Percentiles rank a stretch among this genome's conserved stretches.
These are phyloP conservation scores for Drosophila ustulata DNA, from an alignment of 2,888 invertebrate species.

Conservation along the genomic window DNA sequence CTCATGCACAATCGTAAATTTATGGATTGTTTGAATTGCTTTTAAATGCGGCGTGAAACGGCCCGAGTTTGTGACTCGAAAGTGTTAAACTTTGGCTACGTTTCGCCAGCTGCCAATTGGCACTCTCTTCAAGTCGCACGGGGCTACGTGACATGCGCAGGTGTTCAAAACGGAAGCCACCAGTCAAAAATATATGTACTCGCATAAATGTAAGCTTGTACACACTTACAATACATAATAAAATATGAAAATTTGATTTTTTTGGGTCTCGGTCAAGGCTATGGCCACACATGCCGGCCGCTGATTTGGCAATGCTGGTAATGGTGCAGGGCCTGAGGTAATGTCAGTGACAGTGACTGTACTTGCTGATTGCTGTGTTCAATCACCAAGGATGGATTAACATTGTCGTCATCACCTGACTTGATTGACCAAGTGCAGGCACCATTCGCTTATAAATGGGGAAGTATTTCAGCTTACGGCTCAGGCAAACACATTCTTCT, in stretches of 20 bases:
- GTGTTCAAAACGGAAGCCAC: constrained; percentile 50
- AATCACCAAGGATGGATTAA: constrained; percentile 4
- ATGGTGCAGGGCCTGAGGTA: constrained; percentile 1
- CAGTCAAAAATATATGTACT: constrained; percentile 5
- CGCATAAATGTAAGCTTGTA: neutral
- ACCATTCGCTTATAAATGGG: neutral
- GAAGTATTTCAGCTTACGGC: too few species aligned
- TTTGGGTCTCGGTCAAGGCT: constrained; percentile 76
- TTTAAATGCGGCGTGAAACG: constrained; percentile 76
- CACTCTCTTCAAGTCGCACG: constrained; percentile 21
- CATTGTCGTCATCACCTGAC: neutral
- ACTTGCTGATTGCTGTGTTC: constrained; percentile 2
- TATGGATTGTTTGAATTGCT: constrained; percentile 73
- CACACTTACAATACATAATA: neutral
- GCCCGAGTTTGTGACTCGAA: constrained; percentile 67
- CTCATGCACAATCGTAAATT: constrained; percentile 77
- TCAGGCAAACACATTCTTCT: too few species aligned
- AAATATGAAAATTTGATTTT: constrained; percentile 14
- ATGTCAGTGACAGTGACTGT: constrained; percentile 12
- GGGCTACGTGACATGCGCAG: constrained; percentile 67
- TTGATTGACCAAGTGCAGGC: neutral
- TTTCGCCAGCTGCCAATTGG: constrained; percentile 60
- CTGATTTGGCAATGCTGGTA: constrained; percentile 12
- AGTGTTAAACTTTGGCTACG: constrained; percentile 43
- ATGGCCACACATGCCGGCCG: constrained; percentile 12